A percentile compares a stretch with the other conserved stretches of the same genome.
phyloP scores from a whole-genome alignment of 1,140 invertebrate species.

The Drosophila orosa region DNA sequence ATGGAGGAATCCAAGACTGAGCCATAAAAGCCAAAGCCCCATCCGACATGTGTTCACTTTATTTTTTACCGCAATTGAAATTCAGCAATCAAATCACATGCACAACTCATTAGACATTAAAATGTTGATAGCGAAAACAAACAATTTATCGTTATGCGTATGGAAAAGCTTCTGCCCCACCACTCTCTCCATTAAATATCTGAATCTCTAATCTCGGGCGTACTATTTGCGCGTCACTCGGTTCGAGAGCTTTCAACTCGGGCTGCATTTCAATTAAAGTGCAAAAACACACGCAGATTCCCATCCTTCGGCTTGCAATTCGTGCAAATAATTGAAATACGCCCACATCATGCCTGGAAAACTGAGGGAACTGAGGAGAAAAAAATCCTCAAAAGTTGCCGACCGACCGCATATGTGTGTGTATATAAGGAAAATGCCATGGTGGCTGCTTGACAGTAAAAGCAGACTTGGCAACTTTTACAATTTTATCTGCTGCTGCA shows the following conservation, averaged over 20 bases:
- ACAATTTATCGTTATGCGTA: slow-evolving; percentile 16
- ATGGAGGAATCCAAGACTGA: neutral
- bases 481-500: slow-evolving; percentile 36
- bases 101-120: slow-evolving; percentile 41
- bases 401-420: slow-evolving; percentile 14
- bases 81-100: slow-evolving; percentile 47
- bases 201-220: slow-evolving; percentile 34
- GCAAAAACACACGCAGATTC: slow-evolving; percentile 46
- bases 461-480: slow-evolving; percentile 53
- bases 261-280: slow-evolving; percentile 69
- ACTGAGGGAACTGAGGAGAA: neutral
- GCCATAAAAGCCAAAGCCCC: slow-evolving; percentile 3
- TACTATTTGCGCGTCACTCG: slow-evolving; percentile 26
- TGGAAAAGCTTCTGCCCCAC: slow-evolving; percentile 7
- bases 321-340: slow-evolving; percentile 78
- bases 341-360: slow-evolving; percentile 48
- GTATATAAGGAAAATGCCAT: slow-evolving; percentile 29
- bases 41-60: neutral
- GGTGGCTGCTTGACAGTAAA: slow-evolving; percentile 47
- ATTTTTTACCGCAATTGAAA: neutral
- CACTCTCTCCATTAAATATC: slow-evolving; percentile 21
- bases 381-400: slow-evolving; percentile 54
- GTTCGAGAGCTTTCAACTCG: slow-evolving; percentile 19
- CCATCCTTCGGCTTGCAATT: slow-evolving; percentile 34
- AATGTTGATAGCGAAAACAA: slow-evolving; percentile 43